Evolutionary conservation across 1,140 invertebrate species (phyloP).

Genomic region (Meloidogyne exigua): DNA sequence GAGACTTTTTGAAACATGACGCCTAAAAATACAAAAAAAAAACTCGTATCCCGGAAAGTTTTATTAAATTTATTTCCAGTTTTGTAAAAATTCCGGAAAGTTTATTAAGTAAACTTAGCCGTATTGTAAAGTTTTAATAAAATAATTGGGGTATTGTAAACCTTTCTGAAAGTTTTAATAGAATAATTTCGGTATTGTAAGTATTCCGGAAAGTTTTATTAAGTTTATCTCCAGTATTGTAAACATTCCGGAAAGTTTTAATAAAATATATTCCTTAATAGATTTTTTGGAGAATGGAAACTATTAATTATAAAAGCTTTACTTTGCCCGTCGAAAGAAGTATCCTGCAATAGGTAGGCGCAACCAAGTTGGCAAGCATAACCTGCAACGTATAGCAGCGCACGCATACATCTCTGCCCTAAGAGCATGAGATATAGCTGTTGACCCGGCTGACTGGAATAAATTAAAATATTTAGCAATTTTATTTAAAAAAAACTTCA

Average conservation of each 20-base stretch:
- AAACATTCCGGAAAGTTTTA: background rate
- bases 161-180: too few species aligned
- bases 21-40: background rate
- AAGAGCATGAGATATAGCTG: slow-evolving; percentile 49
- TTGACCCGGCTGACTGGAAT: slow-evolving; percentile 54
- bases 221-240: background rate
- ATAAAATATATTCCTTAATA: background rate
- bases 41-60: background rate
- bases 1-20: slow-evolving; percentile 30
- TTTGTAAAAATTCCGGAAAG: too few species aligned
- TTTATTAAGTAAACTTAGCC: too few species aligned
- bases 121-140: too few species aligned
- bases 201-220: background rate
- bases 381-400: slow-evolving; percentile 48
- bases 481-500: background rate
- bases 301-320: background rate
- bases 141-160: too few species aligned
- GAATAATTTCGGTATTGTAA: too few species aligned
- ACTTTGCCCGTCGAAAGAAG: slow-evolving; percentile 52
- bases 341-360: slow-evolving; percentile 43
- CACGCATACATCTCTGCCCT: slow-evolving; percentile 61
- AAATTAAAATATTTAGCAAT: background rate
- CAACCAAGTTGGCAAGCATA: slow-evolving; percentile 47
- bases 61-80: background rate
- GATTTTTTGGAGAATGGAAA: too few species aligned